phyloP scores from a whole-genome alignment of 2,113 vertebrate species.

The Atractosteus spatula region DNA sequence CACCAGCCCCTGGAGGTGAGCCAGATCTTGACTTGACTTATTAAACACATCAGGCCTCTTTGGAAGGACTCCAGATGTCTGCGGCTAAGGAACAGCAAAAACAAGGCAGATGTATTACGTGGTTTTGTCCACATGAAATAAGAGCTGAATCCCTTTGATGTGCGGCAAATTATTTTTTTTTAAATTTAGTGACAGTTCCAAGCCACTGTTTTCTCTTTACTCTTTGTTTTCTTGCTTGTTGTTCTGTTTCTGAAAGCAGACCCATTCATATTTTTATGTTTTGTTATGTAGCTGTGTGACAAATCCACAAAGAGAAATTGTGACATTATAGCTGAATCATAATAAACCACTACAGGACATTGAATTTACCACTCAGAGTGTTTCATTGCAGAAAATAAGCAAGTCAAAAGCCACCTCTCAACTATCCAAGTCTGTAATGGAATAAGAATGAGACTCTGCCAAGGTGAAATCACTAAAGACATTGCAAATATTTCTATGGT shows the following conservation, averaged over 20 bases:
- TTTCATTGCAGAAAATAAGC: too few relatives aligned
- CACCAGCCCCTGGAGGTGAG: conserved; percentile 72
- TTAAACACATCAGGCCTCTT: conserved; percentile 76
- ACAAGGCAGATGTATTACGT: conserved; percentile 48
- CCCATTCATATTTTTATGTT: not conserved
- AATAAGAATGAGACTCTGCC: too few relatives aligned
- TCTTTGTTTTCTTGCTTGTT: not conserved
- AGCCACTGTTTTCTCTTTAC: not conserved
- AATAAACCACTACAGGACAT: too few relatives aligned
- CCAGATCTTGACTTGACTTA: conserved; percentile 82
- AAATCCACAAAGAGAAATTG: not conserved
- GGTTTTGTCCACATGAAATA: conserved; percentile 49
- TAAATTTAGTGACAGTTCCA: not conserved
- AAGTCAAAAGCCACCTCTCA: too few relatives aligned
- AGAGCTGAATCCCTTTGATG: conserved; percentile 44
- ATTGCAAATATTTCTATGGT: too few relatives aligned
- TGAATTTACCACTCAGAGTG: too few relatives aligned
- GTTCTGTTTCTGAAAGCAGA: not conserved
- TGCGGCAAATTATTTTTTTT: conserved; percentile 14
- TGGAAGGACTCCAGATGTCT: conserved; percentile 75
- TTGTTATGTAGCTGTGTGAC: not conserved
- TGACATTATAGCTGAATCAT: too few relatives aligned
- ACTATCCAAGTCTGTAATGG: too few relatives aligned
- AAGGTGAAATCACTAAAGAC: too few relatives aligned
- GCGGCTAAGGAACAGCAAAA: conserved; percentile 48